Conservation (phyloP, 2,888 invertebrate genomes). For the Pseudococcus viburni region DNA sequence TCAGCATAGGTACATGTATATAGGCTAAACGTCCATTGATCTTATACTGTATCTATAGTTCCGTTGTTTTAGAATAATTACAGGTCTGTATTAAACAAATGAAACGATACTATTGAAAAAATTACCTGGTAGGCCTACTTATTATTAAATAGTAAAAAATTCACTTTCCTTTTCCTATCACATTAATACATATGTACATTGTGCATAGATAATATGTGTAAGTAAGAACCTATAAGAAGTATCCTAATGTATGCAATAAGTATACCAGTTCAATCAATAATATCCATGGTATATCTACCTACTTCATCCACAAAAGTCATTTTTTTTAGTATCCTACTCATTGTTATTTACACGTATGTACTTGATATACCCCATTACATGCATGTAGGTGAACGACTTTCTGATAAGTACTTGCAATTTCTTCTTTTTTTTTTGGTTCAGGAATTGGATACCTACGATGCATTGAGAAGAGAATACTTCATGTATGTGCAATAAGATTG, state of each 20-base stretch:
- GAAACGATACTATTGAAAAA: constrained; percentile 8
- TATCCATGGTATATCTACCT: background rate
- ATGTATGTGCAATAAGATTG: no score
- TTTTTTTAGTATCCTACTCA: background rate
- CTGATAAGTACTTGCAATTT: background rate
- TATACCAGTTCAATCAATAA: no score
- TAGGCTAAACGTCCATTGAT: background rate
- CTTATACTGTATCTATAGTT: background rate
- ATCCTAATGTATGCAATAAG: background rate
- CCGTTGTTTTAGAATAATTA: background rate
- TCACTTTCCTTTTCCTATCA: constrained; percentile 14
- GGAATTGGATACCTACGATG: no score
- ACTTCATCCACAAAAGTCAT: background rate
- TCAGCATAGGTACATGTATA: background rate
- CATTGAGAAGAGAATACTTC: no score
- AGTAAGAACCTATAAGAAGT: background rate
- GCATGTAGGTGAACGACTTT: constrained; percentile 7
- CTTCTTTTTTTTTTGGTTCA: background rate
- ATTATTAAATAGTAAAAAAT: background rate
- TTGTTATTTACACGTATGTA: background rate
- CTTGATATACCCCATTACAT: background rate
- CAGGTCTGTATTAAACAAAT: background rate
- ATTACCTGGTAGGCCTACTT: constrained; percentile 17
- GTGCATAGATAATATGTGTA: background rate
- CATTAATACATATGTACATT: background rate